Percentiles rank a stretch among this genome's conserved stretches.
phyloP scores from a whole-genome alignment of 1,140 invertebrate genomes.

The Euura lappo region DNA sequence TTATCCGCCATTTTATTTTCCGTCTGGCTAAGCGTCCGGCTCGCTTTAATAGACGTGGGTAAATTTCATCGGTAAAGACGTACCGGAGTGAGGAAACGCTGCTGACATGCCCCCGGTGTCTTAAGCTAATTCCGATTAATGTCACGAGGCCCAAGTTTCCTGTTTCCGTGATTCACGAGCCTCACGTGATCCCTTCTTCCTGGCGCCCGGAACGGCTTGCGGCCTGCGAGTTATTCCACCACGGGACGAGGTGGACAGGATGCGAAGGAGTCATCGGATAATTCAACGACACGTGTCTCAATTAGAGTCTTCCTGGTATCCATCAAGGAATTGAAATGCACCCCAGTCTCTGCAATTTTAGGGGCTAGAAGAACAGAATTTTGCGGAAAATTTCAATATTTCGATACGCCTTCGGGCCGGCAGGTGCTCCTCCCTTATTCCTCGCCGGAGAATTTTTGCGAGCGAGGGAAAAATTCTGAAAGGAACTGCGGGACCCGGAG shows the following conservation, averaged over 20 bases:
- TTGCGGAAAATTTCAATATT: not conserved
- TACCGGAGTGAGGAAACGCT: not conserved
- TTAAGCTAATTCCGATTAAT: conserved; percentile 37
- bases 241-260: not conserved
- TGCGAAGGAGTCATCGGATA: conserved; percentile 27
- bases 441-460: not conserved
- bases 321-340: too few relatives aligned
- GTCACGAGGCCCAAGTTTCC: conserved; percentile 41
- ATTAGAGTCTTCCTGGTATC: conserved; percentile 18
- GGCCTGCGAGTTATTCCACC: not conserved
- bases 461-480: not conserved
- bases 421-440: not conserved
- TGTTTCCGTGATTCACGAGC: conserved; percentile 41
- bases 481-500: not conserved
- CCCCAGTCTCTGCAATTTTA: too few relatives aligned
- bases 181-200: conserved; percentile 43
- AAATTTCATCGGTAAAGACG: not conserved
- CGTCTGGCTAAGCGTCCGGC: too few relatives aligned
- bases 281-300: conserved; percentile 31
- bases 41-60: too few relatives aligned
- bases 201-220: conserved; percentile 30
- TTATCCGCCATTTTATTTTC: too few relatives aligned
- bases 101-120: not conserved
- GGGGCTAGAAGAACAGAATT: too few relatives aligned
- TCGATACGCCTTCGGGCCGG: not conserved